These are phyloP conservation scores for Polyodon spathula DNA, from an alignment of 2,113 vertebrate genomes.

Conservation along the genomic window DNA sequence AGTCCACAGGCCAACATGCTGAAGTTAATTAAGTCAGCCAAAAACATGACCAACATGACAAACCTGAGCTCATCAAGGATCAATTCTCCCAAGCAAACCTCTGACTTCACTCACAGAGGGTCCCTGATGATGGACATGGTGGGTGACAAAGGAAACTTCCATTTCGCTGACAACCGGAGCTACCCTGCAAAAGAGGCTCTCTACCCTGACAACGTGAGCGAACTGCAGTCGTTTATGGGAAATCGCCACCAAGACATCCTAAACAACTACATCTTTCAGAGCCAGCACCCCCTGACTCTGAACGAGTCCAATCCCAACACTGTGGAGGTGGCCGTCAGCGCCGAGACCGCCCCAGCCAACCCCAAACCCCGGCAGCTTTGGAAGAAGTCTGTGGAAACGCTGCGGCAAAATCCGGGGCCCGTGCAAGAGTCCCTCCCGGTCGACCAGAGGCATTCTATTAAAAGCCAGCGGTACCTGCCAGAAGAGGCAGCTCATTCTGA, in stretches of 20 bases:
- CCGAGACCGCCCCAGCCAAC: constrained; percentile 73
- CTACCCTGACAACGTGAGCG: constrained; percentile 74
- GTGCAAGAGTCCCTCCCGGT: constrained; percentile 63
- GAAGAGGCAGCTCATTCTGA: constrained; percentile 89
- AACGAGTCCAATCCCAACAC: constrained; percentile 94
- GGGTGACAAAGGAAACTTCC: constrained; percentile 86
- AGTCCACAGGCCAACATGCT: constrained; percentile 93
- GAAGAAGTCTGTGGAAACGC: constrained; percentile 87
- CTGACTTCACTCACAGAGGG: constrained; percentile 82
- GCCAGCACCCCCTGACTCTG: constrained; percentile 86
- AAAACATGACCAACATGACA: constrained; percentile 83
- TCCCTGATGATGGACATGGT: constrained; percentile 95
- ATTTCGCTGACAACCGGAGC: constrained; percentile 85
- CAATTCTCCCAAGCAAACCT: constrained; percentile 81
- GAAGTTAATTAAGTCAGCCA: constrained; percentile 85
- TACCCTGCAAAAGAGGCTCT: constrained; percentile 86
- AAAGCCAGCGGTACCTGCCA: constrained; percentile 84
- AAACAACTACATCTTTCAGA: constrained; percentile 95
- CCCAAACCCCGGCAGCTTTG: constrained; percentile 82
- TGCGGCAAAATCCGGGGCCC: constrained; percentile 72
- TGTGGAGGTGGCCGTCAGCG: constrained; percentile 86
- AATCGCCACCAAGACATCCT: constrained; percentile 90
- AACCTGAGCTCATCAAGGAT: constrained; percentile 76
- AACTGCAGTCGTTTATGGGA: constrained; percentile 75
- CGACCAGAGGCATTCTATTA: constrained; percentile 78